A percentile compares a stretch with the other conserved stretches of the same genome.
These are phyloP conservation scores for Apteryx owenii DNA, from an alignment of 2,113 vertebrate species.

Conservation along the genomic window DNA sequence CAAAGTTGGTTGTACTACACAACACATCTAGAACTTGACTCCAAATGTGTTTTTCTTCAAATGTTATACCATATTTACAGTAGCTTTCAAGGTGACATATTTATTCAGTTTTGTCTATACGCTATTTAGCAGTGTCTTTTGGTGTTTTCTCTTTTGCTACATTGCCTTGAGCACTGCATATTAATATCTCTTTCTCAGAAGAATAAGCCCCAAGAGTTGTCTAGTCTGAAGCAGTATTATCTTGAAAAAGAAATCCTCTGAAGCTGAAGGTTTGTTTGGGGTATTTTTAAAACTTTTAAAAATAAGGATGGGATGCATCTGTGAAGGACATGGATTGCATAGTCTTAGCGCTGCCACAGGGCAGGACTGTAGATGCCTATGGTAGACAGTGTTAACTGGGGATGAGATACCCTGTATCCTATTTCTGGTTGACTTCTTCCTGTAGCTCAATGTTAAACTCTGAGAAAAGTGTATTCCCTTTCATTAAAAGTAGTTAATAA, in stretches of 20 bases:
- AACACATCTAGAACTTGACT: not conserved
- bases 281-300: not conserved
- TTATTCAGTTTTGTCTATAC: not conserved
- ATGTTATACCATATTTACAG: not conserved
- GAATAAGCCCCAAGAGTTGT: not conserved
- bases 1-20: not conserved
- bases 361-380: not conserved
- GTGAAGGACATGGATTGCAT: not conserved
- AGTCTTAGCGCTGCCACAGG: not conserved
- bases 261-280: not conserved
- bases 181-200: not conserved
- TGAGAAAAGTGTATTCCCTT: not conserved
- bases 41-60: not conserved
- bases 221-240: not conserved
- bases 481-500: not conserved
- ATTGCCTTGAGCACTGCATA: not conserved
- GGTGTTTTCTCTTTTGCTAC: not conserved
- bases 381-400: not conserved
- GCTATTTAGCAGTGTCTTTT: not conserved
- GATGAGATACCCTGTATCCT: not conserved
- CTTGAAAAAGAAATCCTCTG: not conserved
- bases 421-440: not conserved
- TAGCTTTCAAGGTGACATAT: not conserved
- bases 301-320: not conserved
- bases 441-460: not conserved